Evolutionary conservation across 2,888 invertebrate genomes (phyloP), one percentile per base, ranked within the genome.

Genomic region (Drymonia ruficornis): DNA sequence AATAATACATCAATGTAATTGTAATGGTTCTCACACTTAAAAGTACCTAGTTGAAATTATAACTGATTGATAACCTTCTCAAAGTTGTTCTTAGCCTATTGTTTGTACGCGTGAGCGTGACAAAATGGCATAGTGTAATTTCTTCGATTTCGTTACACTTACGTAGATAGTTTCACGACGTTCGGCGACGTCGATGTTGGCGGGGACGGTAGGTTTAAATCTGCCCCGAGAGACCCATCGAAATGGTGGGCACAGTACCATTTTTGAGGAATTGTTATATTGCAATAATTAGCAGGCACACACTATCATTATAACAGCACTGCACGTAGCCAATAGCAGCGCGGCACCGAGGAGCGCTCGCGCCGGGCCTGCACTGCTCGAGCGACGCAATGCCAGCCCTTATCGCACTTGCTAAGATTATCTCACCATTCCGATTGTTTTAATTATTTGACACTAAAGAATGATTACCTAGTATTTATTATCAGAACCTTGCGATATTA

Each of bases 161-260:
- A 89, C 90, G 49, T 74, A 74, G 48, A 91, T 87, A n/a, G 91
- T 90, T 62, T 81, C 86, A 44, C 90, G 82, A 13, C 85, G 80
- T 23, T 65, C 72, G 23, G 63, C 50, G 40, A 68, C 57, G 19
- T 53, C 67, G 12, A 70, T 59, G 2, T 70, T 68, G 13, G 61
- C 62, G n/a, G 76, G 67, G 5, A 76, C 65, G 45, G 75, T 81
- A 51, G 91, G 76, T 63, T 87, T 87, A 60, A 89, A 91, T 38
- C 87, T 86, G 43, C 90, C 88, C 61, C 84, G 89, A 12, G 85
- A 74, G 31, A 83, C 76, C 86, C 87, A 87, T 72, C 81, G 77
- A 66, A 92, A 92, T 45, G 92, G 92, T 47, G 91, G 91, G 69
- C 92, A 92, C 71, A 92, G 72, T 73, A 89, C 91, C 92, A 91